Percentiles rank a stretch among this genome's conserved stretches.
Evolutionary conservation across 1,140 invertebrate species (phyloP).

Genomic region (Mercenaria mercenaria): DNA sequence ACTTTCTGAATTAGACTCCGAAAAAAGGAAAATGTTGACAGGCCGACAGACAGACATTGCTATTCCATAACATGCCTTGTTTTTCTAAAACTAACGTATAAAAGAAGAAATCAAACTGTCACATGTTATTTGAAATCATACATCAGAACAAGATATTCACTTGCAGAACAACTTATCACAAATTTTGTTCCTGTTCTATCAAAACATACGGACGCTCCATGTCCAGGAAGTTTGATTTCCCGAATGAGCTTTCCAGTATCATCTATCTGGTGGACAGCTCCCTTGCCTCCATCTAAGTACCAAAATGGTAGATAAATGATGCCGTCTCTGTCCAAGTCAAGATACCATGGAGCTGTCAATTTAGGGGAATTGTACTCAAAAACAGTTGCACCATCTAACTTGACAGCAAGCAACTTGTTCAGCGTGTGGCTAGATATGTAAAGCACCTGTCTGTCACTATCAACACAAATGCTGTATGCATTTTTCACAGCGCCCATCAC

Average conservation of each 20-base stretch:
- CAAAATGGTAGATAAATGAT: not conserved
- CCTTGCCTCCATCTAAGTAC: too few species aligned
- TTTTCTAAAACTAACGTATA: too few species aligned
- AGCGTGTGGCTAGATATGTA: not conserved
- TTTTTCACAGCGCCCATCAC: not conserved
- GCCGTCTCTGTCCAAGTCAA: not conserved
- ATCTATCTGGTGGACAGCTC: not conserved
- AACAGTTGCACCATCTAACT: not conserved
- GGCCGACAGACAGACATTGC: too few species aligned
- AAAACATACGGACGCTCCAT: not conserved
- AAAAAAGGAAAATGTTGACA: too few species aligned
- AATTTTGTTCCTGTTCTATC: not conserved
- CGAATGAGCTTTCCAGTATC: not conserved
- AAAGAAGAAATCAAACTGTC: too few species aligned
- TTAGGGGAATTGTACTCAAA: not conserved
- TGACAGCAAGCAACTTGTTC: not conserved
- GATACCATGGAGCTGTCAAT: not conserved
- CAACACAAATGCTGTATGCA: not conserved
- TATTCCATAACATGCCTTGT: too few species aligned
- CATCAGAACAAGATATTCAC: too few species aligned
- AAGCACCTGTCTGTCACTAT: not conserved
- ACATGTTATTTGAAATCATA: too few species aligned
- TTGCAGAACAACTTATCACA: too few species aligned
- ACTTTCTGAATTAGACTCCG: too few species aligned
- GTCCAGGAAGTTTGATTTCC: not conserved